These are phyloP conservation scores for Typhlomys cinereus DNA, from an alignment of 2,113 vertebrate species.

Conservation along the genomic window DNA sequence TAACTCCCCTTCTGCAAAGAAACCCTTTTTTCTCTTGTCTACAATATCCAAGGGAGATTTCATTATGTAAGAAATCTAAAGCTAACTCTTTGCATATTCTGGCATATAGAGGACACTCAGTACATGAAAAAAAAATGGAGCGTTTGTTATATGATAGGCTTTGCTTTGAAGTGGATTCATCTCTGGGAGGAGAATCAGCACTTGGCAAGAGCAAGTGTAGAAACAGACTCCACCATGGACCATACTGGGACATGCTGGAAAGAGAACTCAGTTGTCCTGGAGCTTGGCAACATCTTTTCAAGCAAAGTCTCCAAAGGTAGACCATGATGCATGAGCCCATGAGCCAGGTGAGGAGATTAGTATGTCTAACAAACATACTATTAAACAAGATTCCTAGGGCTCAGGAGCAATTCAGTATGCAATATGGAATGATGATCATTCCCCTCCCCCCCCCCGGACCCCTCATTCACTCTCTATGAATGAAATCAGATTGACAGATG, in stretches of 20 bases:
- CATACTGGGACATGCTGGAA: background rate
- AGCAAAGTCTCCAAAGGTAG: background rate
- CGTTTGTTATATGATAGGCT: background rate
- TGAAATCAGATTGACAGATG: conserved; percentile 5
- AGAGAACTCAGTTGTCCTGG: background rate
- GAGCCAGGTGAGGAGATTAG: background rate
- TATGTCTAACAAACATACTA: background rate
- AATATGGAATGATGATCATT: background rate
- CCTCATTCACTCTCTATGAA: background rate
- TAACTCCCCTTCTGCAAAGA: background rate
- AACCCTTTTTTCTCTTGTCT: background rate
- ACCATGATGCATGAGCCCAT: background rate
- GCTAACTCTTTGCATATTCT: background rate
- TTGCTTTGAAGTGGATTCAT: conserved; percentile 11
- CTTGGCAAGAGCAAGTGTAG: background rate
- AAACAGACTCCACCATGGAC: background rate
- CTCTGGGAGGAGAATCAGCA: background rate
- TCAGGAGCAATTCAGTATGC: fast-evolving
- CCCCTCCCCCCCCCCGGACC: fast-evolving
- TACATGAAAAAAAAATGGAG: background rate
- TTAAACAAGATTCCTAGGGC: background rate
- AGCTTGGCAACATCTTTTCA: background rate
- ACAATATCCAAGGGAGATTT: background rate
- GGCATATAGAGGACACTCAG: background rate
- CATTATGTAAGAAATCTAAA: background rate